Base-by-base conservation (phyloP, 2,797 vertebrate species). In the Acrossocheilus wenchowensis region DNA sequence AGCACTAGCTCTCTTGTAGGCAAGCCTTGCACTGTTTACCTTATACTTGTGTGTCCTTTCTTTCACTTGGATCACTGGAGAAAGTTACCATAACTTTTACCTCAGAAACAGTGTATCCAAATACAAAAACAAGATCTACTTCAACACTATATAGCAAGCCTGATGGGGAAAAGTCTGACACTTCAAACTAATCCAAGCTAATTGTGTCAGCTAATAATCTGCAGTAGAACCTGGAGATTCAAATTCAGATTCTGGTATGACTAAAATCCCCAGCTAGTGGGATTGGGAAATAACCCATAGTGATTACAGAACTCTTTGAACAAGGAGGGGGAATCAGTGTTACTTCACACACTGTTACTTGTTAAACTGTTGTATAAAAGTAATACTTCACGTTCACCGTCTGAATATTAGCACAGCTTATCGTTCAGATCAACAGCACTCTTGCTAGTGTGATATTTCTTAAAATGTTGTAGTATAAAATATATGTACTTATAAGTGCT, bases 381-480 rank as follows among this genome's bases (percentile, higher is more conserved):
- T 43, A 68, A 50, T 68, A 50, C 23, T 50, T 48, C 60, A 48
- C 62, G 68, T 26, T 36, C 9, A 66, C 15, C 34, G 17, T 81
- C n/a, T 79, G 14, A 62, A 79, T 79, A 79, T 79, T 39, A 62
- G 78, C 60, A 80, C 34, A 54, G 11, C 3, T 57, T 52, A 57
- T 66, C 21, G 9, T 60, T 62, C 77, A 62, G 77, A 43, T n/a
- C 21, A 79, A 26, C 54, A 62, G 23, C 14, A 62, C 17, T 26
- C 45, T 50, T n/a, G 43, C 45, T 81, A n/a, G 45, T 69, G 26
- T 36, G 60, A 82, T 74, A 14, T 74, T 74, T 34, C 10, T 72
- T 50, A 73, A 11, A 71, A 81, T 72, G 93, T 93, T 91, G 91
- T 94, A 94, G 93, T 90, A 93, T 93, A 89, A 89, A 45, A 57